These are phyloP conservation scores for Eupeodes latifasciatus DNA, from an alignment of 2,888 invertebrate genomes.

Conservation along the genomic window DNA sequence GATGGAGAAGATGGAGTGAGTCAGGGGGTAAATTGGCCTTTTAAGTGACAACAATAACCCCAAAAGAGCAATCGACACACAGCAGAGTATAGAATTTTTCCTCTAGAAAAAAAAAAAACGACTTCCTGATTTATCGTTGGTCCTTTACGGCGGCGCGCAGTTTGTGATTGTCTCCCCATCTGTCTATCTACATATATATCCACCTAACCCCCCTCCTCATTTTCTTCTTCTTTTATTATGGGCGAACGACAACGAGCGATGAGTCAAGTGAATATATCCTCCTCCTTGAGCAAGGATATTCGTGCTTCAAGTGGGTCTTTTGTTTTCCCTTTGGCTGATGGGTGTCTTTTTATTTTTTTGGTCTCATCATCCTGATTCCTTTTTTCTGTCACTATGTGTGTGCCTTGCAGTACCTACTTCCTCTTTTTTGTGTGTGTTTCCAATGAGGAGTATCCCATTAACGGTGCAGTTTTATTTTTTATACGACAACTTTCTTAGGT, in stretches of 20 bases:
- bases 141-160: slow-evolving; percentile 50
- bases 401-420: slow-evolving; percentile 2
- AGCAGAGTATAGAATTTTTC: slow-evolving; percentile 10
- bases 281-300: slow-evolving; percentile 66
- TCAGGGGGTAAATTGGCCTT: slow-evolving; percentile 66
- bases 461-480: slow-evolving; percentile 57
- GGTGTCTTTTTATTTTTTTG: slow-evolving; percentile 7
- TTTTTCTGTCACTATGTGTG: slow-evolving; percentile 9
- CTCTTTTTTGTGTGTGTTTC: slow-evolving; percentile 23
- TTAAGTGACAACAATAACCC: slow-evolving; percentile 77
- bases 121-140: slow-evolving; percentile 72
- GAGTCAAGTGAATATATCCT: slow-evolving; percentile 70
- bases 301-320: slow-evolving; percentile 72
- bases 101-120: slow-evolving; percentile 31
- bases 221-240: slow-evolving; percentile 36
- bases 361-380: background rate
- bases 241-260: slow-evolving; percentile 35
- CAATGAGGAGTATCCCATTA: slow-evolving; percentile 71
- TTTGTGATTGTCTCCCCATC: slow-evolving; percentile 15
- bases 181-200: slow-evolving; percentile 10
- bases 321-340: slow-evolving; percentile 48
- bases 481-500: slow-evolving; percentile 12
- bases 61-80: slow-evolving; percentile 75
- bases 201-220: slow-evolving; percentile 4
- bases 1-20: no score